Evolutionary conservation across 2,888 invertebrate genomes (phyloP).

Genomic region (Drosophila rellima): DNA sequence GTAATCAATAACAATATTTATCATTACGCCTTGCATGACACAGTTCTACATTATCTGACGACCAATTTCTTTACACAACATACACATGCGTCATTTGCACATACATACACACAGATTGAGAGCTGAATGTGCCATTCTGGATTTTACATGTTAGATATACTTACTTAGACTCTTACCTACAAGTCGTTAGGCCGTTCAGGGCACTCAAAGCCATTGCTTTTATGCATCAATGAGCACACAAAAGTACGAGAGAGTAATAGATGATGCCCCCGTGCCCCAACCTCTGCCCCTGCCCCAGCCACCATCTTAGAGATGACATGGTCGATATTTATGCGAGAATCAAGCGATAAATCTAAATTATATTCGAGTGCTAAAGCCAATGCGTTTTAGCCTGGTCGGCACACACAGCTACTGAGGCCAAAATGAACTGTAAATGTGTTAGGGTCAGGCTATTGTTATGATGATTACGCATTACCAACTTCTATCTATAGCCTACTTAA

Average conservation of each 20-base stretch:
- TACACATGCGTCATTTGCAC: not conserved
- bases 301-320: constrained; percentile 44
- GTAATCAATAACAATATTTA: constrained; percentile 41
- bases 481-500: constrained; percentile 48
- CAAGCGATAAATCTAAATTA: constrained; percentile 79
- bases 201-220: constrained; percentile 69
- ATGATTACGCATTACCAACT: constrained; percentile 60
- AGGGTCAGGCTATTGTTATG: constrained; percentile 69
- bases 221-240: constrained; percentile 70
- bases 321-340: constrained; percentile 77
- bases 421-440: constrained; percentile 68
- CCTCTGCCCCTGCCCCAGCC: not conserved
- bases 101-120: constrained; percentile 12
- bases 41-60: constrained; percentile 55
- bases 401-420: constrained; percentile 19
- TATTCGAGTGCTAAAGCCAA: constrained; percentile 69
- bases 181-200: constrained; percentile 69
- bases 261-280: constrained; percentile 29
- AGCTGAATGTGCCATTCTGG: constrained; percentile 53
- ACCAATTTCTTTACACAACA: constrained; percentile 28
- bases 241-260: constrained; percentile 60
- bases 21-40: constrained; percentile 40
- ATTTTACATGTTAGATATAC: constrained; percentile 58
- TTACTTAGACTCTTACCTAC: constrained; percentile 44
- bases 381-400: constrained; percentile 50